Percentiles rank a stretch among this genome's conserved stretches.
phyloP scores from a whole-genome alignment of 1,140 invertebrate species.

The Pseudomyrmex concolor region DNA sequence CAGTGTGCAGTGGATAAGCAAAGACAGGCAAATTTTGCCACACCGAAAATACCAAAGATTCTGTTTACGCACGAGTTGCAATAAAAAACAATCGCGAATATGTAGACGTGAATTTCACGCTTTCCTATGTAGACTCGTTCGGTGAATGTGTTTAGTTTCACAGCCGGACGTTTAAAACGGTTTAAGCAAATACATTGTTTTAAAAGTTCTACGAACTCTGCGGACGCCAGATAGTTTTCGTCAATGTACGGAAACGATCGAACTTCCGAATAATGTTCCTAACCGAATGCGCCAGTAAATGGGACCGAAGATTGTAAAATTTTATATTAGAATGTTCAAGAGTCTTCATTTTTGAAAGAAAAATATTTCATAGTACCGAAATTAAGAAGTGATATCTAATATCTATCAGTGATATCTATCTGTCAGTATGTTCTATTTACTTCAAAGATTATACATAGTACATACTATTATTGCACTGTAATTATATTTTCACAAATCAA shows the following conservation, averaged over 20 bases:
- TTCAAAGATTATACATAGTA: neutral
- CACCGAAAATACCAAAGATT: conserved; percentile 7
- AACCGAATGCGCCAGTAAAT: neutral
- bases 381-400: neutral
- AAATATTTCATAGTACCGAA: too few relatives aligned
- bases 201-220: neutral
- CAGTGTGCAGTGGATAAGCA: neutral
- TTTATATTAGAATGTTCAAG: neutral
- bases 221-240: neutral
- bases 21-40: conserved; percentile 28
- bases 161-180: conserved; percentile 40
- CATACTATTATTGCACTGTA: neutral
- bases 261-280: neutral
- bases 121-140: neutral
- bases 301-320: neutral
- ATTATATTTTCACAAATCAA: too few relatives aligned
- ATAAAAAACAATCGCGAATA: conserved; percentile 26
- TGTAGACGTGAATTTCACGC: conserved; percentile 8
- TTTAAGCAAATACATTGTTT: conserved; percentile 31
- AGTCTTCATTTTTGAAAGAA: neutral
- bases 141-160: conserved; percentile 45
- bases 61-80: conserved; percentile 10
- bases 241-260: neutral
- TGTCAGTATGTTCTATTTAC: neutral
- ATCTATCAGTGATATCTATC: neutral